Conservation (phyloP, 1,140 invertebrate genomes). For the Stegodyphus dumicola region DNA sequence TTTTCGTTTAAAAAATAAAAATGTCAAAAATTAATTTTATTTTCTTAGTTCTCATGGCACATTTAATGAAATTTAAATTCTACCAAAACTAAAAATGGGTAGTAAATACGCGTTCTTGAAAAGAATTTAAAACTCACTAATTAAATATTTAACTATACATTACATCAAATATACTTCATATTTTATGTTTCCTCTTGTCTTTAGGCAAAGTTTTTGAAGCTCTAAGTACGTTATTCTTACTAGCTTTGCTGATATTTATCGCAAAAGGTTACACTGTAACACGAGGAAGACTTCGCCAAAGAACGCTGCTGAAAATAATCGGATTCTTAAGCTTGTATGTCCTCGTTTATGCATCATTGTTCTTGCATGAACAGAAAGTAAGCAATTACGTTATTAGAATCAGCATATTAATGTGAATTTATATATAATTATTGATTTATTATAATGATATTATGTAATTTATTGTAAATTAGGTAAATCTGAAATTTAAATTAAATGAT, state of each 20-base stretch:
- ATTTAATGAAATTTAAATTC: no score
- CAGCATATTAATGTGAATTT: no score
- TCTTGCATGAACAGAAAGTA: slow-evolving; percentile 82
- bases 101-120: no score
- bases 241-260: slow-evolving; percentile 83
- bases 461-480: no score
- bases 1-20: no score
- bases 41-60: no score
- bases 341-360: slow-evolving; percentile 78
- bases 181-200: slow-evolving; percentile 62
- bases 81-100: no score
- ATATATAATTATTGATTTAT: no score
- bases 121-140: no score
- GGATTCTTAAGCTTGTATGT: slow-evolving; percentile 83
- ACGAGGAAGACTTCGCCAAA: slow-evolving; percentile 78
- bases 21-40: no score
- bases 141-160: slow-evolving; percentile 32
- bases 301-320: slow-evolving; percentile 79
- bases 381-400: slow-evolving; percentile 20
- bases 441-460: no score
- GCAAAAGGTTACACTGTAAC: slow-evolving; percentile 93
- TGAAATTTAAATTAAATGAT: no score
- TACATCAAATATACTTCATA: slow-evolving; percentile 17
- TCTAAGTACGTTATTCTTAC: slow-evolving; percentile 78
- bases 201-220: slow-evolving; percentile 79